These are phyloP conservation scores for Halcyon malimbica DNA, from an alignment of 2,113 vertebrate genomes.

Conservation along the genomic window DNA sequence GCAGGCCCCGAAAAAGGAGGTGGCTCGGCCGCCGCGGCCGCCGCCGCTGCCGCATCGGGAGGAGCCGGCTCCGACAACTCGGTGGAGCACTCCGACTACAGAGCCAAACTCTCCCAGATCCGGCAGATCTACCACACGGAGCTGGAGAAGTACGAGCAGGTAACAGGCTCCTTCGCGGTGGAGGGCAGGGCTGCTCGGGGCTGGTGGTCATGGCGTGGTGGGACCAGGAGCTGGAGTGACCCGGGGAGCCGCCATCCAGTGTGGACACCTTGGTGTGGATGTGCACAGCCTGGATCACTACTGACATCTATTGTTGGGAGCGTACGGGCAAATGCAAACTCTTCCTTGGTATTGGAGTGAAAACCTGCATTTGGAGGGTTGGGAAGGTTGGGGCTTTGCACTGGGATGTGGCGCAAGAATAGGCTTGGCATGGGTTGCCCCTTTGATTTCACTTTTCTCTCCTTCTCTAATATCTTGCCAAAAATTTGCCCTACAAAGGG, in stretches of 20 bases:
- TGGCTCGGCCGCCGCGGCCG: conserved; percentile 87
- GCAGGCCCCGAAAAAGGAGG: conserved; percentile 95
- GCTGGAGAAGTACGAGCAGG: conserved; percentile 99
- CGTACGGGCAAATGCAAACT: rapidly evolving
- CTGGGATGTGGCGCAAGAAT: rapidly evolving
- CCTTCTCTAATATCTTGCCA: not conserved
- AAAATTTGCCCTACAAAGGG: not conserved
- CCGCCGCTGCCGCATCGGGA: conserved; percentile 87
- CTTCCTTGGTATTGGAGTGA: not conserved
- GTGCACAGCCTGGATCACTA: not conserved
- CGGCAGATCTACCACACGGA: conserved; percentile 98
- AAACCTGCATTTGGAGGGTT: not conserved
- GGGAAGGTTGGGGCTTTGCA: not conserved
- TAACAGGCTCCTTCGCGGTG: conserved; percentile 65
- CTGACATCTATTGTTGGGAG: conserved; percentile 21
- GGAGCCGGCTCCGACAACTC: conserved; percentile 91
- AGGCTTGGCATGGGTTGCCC: not conserved
- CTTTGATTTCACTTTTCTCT: not conserved
- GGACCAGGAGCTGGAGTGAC: not conserved
- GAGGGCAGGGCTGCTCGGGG: not conserved
- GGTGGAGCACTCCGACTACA: conserved; percentile 93
- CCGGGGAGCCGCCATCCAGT: rapidly evolving
- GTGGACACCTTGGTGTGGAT: rapidly evolving
- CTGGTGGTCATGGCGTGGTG: rapidly evolving
- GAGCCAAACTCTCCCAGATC: conserved; percentile 96